Evolutionary conservation across 2,113 vertebrate genomes (phyloP).

Genomic region (Ellobius talpinus): DNA sequence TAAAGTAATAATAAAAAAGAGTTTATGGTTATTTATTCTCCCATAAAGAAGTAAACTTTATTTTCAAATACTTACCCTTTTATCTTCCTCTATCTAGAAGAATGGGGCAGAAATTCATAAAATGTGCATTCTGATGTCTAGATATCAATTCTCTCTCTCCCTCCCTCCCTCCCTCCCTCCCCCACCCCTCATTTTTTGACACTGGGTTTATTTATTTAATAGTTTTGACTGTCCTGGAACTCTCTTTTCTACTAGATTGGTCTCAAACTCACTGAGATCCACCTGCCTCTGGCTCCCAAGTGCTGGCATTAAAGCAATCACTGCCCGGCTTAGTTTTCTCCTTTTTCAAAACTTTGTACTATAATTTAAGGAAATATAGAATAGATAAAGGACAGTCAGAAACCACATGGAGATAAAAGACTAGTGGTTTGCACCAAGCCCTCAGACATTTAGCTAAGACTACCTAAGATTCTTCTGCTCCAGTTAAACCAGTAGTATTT

Average conservation of each 20-base stretch:
- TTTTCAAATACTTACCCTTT: neutral
- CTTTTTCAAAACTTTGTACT: neutral
- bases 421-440: neutral
- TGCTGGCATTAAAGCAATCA: too few relatives aligned
- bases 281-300: too few relatives aligned
- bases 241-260: too few relatives aligned
- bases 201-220: too few relatives aligned
- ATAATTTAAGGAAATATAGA: neutral
- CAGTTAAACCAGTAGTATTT: neutral
- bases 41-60: neutral
- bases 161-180: too few relatives aligned
- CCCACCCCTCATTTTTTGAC: too few relatives aligned
- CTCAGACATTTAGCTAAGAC: neutral
- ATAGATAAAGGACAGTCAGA: neutral
- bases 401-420: neutral
- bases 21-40: too few relatives aligned
- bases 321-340: neutral
- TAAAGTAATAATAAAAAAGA: too few relatives aligned
- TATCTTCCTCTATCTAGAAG: neutral
- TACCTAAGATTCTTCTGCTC: neutral
- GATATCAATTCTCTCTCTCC: neutral
- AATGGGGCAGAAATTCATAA: neutral
- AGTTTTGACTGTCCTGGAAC: too few relatives aligned
- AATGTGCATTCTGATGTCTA: neutral
- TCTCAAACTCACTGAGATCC: too few relatives aligned